Evolutionary conservation across 2,888 invertebrate species (phyloP), one percentile per base, ranked within the genome.

Genomic region (Sepiola atlantica): DNA sequence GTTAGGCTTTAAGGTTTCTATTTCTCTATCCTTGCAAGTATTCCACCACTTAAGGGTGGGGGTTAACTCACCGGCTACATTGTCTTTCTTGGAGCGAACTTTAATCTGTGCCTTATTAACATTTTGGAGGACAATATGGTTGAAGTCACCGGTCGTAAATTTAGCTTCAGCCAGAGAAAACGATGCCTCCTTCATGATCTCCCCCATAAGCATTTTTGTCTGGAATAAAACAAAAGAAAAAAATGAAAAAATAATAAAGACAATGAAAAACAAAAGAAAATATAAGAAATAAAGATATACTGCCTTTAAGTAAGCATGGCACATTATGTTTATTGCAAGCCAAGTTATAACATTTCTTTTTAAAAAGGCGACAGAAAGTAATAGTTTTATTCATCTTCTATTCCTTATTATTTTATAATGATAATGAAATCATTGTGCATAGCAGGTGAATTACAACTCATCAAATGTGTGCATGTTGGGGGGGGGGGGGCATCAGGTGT

Each of bases 181-280:
- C 1, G 99, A 99, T 94, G 99, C 99, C 97, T 99, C 99, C 97
- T 99, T 99, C 99, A 99, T 99, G 94, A 99, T 99, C 97, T 99
- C 99, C 95, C 99, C 99, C 99, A 99, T 99, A 96, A 99, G 98
- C 94, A 98, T 98, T 98, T 99, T 99, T 55, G 99, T 99, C 99
- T 99, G 97, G 94, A 96, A 96, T 94, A 93, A 93, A 94, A 45
- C 95, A 94, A 93, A 77, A 93, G 94, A 93, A 35, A 32, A n/a
- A 94, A 24, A 35, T 94, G 6, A 32, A 4, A 14, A 24, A 45
- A 55, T 24, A 32, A 93, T 54, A 35, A 93, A 55, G 10, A 45
- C 45, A 45, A 45, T 61, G n/a, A 18, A n/a, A 77, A 12, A 90
- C 16, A 94, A 35, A 16, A 54, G n/a, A 54, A 55, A 94, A 90